These are phyloP conservation scores for Luperina testacea DNA, from an alignment of 2,888 invertebrate genomes.

Conservation along the genomic window DNA sequence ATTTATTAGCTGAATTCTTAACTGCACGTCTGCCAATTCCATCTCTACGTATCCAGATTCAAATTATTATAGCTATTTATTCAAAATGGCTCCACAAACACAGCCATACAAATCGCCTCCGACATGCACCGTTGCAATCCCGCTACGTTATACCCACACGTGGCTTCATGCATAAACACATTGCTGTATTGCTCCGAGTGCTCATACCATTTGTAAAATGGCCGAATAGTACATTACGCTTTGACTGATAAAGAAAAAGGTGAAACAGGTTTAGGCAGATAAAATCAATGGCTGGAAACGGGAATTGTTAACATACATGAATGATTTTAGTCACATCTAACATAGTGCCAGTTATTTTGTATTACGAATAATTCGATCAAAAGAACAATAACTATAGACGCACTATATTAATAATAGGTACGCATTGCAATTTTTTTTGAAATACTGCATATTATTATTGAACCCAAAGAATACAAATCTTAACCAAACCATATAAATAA, in stretches of 20 bases:
- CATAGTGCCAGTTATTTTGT: neutral
- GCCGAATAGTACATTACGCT: conserved; percentile 37
- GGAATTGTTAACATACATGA: neutral
- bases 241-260: conserved; percentile 33
- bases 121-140: conserved; percentile 32
- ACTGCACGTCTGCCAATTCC: neutral
- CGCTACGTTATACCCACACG: conserved; percentile 5
- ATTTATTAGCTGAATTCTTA: neutral
- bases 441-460: neutral
- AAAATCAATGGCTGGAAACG: conserved; percentile 17
- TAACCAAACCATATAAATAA: neutral
- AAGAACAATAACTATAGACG: neutral
- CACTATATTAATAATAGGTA: neutral
- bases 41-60: neutral
- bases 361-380: neutral
- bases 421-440: neutral
- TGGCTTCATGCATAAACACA: conserved; percentile 43
- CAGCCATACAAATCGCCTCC: conserved; percentile 21
- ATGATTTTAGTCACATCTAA: neutral
- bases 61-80: conserved; percentile 1
- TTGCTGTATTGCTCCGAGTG: conserved; percentile 27
- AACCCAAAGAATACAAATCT: neutral
- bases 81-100: neutral
- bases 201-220: conserved; percentile 36
- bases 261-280: conserved; percentile 10